Evolutionary conservation across 1,140 invertebrate genomes (phyloP).

Genomic region (Triops cancriformis): DNA sequence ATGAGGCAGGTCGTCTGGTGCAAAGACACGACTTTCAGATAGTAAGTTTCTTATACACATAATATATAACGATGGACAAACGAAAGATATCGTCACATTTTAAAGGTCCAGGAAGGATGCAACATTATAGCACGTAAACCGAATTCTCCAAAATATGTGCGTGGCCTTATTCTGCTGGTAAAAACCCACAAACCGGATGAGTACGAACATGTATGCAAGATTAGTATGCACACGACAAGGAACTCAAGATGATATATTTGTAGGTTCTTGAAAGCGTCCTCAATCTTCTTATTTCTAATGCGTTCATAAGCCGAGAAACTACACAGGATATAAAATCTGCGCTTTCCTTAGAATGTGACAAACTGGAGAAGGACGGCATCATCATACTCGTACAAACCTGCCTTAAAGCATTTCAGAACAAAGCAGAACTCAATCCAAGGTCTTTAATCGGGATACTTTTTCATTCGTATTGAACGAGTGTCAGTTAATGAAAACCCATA

Average conservation of each 20-base stretch:
- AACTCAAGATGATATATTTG: background rate
- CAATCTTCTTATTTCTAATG: background rate
- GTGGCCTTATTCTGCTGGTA: background rate
- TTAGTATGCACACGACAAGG: background rate
- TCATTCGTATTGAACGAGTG: too few species aligned
- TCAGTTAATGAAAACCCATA: too few species aligned
- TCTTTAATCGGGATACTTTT: too few species aligned
- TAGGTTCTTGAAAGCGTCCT: background rate
- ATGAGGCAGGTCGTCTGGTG: background rate
- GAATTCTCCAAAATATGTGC: background rate
- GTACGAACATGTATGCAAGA: background rate
- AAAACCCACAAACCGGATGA: background rate
- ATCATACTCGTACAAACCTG: background rate
- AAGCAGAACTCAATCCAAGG: background rate
- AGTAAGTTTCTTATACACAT: background rate
- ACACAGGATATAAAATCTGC: background rate
- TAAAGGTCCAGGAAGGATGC: background rate
- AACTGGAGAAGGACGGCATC: background rate
- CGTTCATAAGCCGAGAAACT: background rate
- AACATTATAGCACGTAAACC: conserved; percentile 2
- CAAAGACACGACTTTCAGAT: background rate
- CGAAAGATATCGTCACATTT: background rate
- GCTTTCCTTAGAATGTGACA: background rate
- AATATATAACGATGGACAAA: background rate
- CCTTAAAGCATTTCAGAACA: background rate